Evolutionary conservation across 2,888 invertebrate genomes (phyloP).

Genomic region (Diarsia brunnea): DNA sequence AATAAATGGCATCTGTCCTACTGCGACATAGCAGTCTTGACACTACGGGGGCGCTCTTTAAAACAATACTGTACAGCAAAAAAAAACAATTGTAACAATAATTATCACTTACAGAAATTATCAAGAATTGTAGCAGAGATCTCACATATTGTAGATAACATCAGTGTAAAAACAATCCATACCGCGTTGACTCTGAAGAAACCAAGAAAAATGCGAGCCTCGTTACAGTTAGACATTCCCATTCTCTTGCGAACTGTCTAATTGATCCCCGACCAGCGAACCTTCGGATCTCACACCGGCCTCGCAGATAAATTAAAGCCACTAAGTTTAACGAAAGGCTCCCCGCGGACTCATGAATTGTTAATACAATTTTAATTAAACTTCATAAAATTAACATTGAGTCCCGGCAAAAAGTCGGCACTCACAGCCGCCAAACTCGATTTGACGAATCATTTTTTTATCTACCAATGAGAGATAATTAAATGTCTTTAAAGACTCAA

Average conservation of each 20-base stretch:
- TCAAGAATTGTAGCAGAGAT: constrained; percentile 17
- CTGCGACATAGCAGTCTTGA: constrained; percentile 48
- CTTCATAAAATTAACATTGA: constrained; percentile 76
- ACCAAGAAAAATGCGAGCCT: constrained; percentile 48
- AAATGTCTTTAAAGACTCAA: constrained; percentile 52
- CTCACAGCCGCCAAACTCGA: constrained; percentile 60
- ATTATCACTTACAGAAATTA: constrained; percentile 20
- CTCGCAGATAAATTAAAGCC: constrained; percentile 61
- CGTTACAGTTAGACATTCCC: constrained; percentile 46
- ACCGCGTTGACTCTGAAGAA: constrained; percentile 22
- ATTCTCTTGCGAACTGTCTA: constrained; percentile 49
- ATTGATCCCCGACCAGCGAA: constrained; percentile 55
- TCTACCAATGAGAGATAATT: constrained; percentile 57
- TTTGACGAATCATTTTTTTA: constrained; percentile 67
- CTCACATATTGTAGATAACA: constrained; percentile 5
- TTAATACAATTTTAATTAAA: constrained; percentile 81
- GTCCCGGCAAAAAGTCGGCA: constrained; percentile 58
- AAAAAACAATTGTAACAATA: constrained; percentile 9
- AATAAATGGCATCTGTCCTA: constrained; percentile 23
- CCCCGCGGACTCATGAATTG: constrained; percentile 81
- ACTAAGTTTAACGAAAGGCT: constrained; percentile 69
- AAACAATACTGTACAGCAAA: not conserved
- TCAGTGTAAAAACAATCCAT: constrained; percentile 27
- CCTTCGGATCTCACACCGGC: constrained; percentile 58
- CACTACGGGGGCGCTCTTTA: constrained; percentile 13